These are phyloP conservation scores for Thalpophila matura DNA, from an alignment of 2,888 invertebrate genomes.

Conservation along the genomic window DNA sequence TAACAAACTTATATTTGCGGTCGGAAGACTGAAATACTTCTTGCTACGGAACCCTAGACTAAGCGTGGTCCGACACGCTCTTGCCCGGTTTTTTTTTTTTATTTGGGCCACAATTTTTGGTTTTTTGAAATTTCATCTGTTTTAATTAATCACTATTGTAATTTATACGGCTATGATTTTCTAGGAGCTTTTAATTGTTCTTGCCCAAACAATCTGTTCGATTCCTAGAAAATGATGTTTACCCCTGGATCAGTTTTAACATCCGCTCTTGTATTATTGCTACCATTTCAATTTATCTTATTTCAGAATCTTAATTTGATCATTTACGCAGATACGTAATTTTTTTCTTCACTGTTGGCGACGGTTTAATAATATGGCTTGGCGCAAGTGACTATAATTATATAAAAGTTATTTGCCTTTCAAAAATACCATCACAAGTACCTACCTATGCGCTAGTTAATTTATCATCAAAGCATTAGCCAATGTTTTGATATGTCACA, in stretches of 20 bases:
- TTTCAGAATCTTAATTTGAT: no score
- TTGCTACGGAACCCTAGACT: no score
- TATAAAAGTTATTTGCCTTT: slow-evolving; percentile 10
- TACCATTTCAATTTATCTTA: no score
- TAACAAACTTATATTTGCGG: no score
- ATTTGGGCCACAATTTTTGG: not conserved
- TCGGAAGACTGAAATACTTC: no score
- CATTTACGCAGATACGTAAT: not conserved
- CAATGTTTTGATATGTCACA: slow-evolving; percentile 74
- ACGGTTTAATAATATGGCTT: not conserved
- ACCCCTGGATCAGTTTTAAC: no score
- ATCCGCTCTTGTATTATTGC: no score
- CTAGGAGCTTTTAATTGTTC: not conserved
- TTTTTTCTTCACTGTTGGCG: not conserved
- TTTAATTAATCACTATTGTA: no score
- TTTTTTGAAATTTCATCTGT: no score
- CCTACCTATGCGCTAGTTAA: slow-evolving; percentile 8
- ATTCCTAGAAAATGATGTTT: not conserved
- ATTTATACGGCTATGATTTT: not conserved
- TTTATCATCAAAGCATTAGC: slow-evolving; percentile 69
- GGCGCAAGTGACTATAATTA: not conserved
- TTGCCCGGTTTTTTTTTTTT: slow-evolving; percentile 36
- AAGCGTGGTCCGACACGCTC: no score
- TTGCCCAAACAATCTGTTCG: not conserved
- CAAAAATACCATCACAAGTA: slow-evolving; percentile 8